A percentile compares a stretch with the other conserved stretches of the same genome.
These are phyloP conservation scores for Cotesia congregata DNA, from an alignment of 2,888 invertebrate species.

Conservation along the genomic window DNA sequence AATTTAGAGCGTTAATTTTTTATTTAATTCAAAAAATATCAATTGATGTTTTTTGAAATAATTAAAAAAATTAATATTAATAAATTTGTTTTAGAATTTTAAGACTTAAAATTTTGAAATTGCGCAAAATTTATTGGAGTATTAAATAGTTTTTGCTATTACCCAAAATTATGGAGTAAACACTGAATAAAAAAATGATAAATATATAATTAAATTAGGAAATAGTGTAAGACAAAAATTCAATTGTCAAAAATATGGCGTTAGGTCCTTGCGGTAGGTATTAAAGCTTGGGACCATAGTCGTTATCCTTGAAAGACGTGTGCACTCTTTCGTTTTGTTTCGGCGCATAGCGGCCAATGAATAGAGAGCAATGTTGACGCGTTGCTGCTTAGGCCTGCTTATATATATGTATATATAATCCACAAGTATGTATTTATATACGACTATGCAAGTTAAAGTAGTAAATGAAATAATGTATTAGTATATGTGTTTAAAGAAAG, in stretches of 20 bases:
- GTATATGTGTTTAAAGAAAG: neutral
- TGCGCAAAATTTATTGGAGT: too few relatives aligned
- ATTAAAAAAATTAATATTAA: too few relatives aligned
- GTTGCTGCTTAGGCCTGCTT: constrained; percentile 37
- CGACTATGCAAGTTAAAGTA: neutral
- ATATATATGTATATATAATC: constrained; percentile 35
- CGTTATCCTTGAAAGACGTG: constrained; percentile 68
- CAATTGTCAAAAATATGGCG: constrained; percentile 35
- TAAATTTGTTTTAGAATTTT: too few relatives aligned
- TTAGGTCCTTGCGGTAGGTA: constrained; percentile 29
- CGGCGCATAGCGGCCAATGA: constrained; percentile 58
- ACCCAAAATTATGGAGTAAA: neutral
- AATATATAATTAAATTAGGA: neutral
- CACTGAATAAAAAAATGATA: neutral
- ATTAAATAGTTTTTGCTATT: too few relatives aligned
- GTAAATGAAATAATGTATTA: neutral
- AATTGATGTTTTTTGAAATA: too few relatives aligned
- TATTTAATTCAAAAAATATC: too few relatives aligned
- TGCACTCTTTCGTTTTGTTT: constrained; percentile 67
- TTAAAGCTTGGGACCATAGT: constrained; percentile 54
- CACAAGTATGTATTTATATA: neutral
- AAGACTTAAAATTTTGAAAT: too few relatives aligned
- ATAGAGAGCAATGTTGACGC: constrained; percentile 47
- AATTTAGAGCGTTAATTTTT: too few relatives aligned
- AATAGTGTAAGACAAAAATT: constrained; percentile 16